Evolutionary conservation across 2,797 vertebrate species (phyloP).

Genomic region (Steatocranus sp.): DNA sequence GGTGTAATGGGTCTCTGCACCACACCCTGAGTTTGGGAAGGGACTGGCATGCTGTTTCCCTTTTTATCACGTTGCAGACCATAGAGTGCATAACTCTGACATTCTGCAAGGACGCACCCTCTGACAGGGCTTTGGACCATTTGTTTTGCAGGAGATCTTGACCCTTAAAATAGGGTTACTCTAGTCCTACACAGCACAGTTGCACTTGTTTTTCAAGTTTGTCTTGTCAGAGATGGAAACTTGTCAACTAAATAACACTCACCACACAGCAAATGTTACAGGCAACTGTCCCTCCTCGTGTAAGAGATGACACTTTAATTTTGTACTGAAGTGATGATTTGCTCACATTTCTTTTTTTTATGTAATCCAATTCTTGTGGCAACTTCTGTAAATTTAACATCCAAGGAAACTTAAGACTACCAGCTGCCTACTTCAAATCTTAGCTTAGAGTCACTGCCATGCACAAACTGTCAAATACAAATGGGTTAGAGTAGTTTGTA

Average conservation of each 20-base stretch:
- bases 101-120: slow-evolving; percentile 64
- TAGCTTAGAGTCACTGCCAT: not conserved
- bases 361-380: not conserved
- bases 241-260: slow-evolving; percentile 2
- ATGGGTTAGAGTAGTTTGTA: not conserved
- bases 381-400: not conserved
- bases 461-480: not conserved
- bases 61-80: slow-evolving; percentile 60
- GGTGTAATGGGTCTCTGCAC: slow-evolving; percentile 42
- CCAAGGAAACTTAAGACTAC: not conserved
- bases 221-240: not conserved
- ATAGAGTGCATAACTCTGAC: slow-evolving; percentile 54
- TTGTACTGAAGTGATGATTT: not conserved
- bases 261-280: slow-evolving; percentile 43
- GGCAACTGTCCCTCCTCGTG: not conserved
- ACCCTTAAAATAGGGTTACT: slow-evolving; percentile 46
- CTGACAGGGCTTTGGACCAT: slow-evolving; percentile 31
- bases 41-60: slow-evolving; percentile 57
- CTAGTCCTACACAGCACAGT: slow-evolving; percentile 23
- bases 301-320: not conserved
- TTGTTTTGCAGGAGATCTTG: slow-evolving; percentile 43
- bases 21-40: slow-evolving; percentile 65
- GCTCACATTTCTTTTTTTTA: not conserved
- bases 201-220: slow-evolving; percentile 26
- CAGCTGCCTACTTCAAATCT: not conserved